Base-by-base conservation (phyloP, 2,113 vertebrate genomes). In the Rhinogobius similis region DNA sequence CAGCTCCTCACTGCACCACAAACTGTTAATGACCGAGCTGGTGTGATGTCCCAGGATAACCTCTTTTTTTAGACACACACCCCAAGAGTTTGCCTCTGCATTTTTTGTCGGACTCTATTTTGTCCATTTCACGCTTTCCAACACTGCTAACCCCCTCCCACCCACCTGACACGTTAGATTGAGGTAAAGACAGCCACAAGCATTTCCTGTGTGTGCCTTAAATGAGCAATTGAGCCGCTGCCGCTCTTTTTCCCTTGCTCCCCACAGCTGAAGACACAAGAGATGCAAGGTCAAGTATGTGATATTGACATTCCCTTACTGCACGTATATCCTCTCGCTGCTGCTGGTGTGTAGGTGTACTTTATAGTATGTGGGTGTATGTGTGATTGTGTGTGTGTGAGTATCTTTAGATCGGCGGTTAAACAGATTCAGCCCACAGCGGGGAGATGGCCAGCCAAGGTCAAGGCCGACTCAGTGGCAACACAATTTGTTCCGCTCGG, bases 401-500 rank as follows among this genome's bases (percentile, higher is more conserved):
- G 71, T 29, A 44, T 59, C 56, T 20, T 70, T 29, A 79, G 77
- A 83, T 86, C 76, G 75, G 20, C 12, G 55, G 76, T 87, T 82
- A 82, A 85, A 87, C 67, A 87, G 82, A 89, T 90, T 80, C 74
- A 75, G 79, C 85, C 79, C 80, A 68, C 79, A 82, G 87, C 85
- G 43, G 85, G 27, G 29, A 71, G 73, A 86, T 83, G 74, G 79
- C 82, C 82, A 70, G 67, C 14, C 77, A 73, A 84, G 91, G 90
- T 92, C 91, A 90, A 82, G 82, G 86, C 79, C 64, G 48, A 81
- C 62, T 84, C 82, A 76, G 72, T 76, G 84, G 87, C 76, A 83
- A 84, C 85, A 90, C 81, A 89, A 90, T 91, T 86, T 82, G 79
- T 82, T 88, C 77, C 75, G 62, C 78, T 79, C 52, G 56, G 82